Base-by-base conservation (phyloP, 2,113 vertebrate species). In the Diglossa brunneiventris region DNA sequence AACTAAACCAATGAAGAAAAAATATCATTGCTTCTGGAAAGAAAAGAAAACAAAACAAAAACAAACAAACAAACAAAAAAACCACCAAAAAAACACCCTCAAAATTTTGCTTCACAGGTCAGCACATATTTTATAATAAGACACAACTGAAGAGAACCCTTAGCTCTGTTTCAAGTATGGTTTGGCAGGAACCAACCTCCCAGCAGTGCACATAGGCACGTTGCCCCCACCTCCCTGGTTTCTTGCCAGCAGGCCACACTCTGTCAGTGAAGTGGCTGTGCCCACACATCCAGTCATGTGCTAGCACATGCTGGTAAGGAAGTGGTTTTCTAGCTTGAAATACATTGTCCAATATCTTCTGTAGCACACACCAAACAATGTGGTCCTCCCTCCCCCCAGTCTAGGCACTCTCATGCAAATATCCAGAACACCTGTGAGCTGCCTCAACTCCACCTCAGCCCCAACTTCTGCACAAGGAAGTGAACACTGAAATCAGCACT, bases 371-470 rank as follows among this genome's bases (percentile, higher is more conserved):
- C 7, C 44, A 59, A 58, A 69, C 21, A n/a, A 30, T 28, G n/a
- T 49, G 11, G 11, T 6, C 17, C 10, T 23, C 10, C 15, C 2
- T 9, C 4, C 2, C 11, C 19, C 8, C 7, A 18, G 5, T 3
- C 42, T 9, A n/a, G 23, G 19, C 50, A 28, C 30, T 14, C 35
- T 47, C n/a, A 30, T 19, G 15, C 19, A 39, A 63, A 27, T 4
- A 5, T 7, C 63, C 56, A 46, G 27, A 50, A 17, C 10, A 63
- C 42, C 22, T 46, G 2, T 2, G 4, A 70, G 46, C 27, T 77
- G 68, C 52, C 26, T 35, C 17, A 66, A 35, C 12, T 49, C 50
- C 37, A 58, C 16, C 72, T 58, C 46, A 22, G 13, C 50, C 41
- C 59, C 0, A 0, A 19, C 13, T 21, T 37, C 59, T 13, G 22